Conservation (phyloP, 1,140 invertebrate genomes). For the Probaryconus sp. region DNA sequence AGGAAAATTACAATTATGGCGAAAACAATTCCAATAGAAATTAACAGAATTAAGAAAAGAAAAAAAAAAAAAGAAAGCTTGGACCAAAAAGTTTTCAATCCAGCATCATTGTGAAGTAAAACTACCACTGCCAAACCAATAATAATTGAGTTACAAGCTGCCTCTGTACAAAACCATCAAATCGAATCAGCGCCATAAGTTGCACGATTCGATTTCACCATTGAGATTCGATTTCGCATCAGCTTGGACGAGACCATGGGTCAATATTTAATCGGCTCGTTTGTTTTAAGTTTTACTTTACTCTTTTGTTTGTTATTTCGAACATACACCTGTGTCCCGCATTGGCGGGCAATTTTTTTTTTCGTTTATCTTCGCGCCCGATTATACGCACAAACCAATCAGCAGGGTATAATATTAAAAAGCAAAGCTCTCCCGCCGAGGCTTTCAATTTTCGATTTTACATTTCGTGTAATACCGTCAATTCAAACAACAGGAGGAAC, state of each 20-base stretch:
- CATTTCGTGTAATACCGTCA: neutral
- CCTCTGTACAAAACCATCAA: constrained; percentile 9
- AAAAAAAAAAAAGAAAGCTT: constrained; percentile 14
- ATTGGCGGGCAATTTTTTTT: neutral
- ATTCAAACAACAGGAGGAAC: no score
- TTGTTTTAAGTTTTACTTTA: constrained; percentile 39
- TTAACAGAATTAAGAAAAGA: no score
- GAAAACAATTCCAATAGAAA: no score
- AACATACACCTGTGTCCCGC: no score
- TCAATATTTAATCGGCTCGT: constrained; percentile 41
- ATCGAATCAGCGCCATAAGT: constrained; percentile 11
- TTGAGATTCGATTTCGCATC: constrained; percentile 31
- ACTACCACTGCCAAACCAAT: constrained; percentile 6
- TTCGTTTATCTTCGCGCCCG: constrained; percentile 4
- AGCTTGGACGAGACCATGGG: constrained; percentile 10
- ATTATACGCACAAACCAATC: neutral
- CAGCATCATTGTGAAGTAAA: constrained; percentile 10
- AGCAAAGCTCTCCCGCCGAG: neutral
- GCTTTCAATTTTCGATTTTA: constrained; percentile 1
- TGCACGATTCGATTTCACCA: constrained; percentile 35
- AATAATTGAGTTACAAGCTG: constrained; percentile 28
- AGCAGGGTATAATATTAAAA: neutral
- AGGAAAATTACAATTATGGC: no score
- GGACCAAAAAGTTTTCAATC: constrained; percentile 6
- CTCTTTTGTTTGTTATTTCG: constrained; percentile 43